Evolutionary conservation across 1,140 invertebrate species (phyloP).

Genomic region (Eupeodes corollae): DNA sequence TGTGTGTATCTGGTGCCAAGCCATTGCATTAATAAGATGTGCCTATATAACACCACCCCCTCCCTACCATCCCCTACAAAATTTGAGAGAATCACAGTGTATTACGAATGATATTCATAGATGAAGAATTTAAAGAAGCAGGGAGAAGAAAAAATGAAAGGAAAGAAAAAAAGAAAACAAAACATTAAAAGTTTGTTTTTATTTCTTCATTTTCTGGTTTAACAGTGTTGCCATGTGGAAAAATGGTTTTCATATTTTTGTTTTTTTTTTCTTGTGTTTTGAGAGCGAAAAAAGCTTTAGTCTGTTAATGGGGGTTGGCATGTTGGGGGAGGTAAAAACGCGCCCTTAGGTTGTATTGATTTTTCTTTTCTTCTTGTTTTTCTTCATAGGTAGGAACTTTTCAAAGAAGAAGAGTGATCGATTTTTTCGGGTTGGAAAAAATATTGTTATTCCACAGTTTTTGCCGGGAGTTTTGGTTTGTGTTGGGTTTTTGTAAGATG

Average conservation of each 20-base stretch:
- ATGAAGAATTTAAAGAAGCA: conserved; percentile 2
- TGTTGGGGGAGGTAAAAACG: background rate
- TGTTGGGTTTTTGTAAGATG: conserved; percentile 16
- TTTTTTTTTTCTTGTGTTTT: background rate
- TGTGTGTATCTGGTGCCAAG: no score
- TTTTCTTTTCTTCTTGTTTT: background rate
- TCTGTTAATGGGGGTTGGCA: conserved; percentile 13
- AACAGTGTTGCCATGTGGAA: background rate
- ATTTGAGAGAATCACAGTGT: no score
- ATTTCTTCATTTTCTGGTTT: background rate
- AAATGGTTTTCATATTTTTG: background rate
- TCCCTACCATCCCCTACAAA: no score
- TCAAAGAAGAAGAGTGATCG: background rate
- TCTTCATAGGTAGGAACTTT: background rate
- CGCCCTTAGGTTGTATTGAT: conserved; percentile 10
- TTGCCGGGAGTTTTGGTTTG: conserved; percentile 7
- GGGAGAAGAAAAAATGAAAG: conserved; percentile 1
- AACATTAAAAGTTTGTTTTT: background rate
- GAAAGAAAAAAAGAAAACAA: conserved; percentile 3
- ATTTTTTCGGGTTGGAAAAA: conserved; percentile 10
- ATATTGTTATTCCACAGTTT: conserved; percentile 21
- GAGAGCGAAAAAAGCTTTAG: conserved; percentile 27
- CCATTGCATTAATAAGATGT: no score
- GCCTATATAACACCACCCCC: no score
- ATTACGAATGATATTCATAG: no score